phyloP scores from a whole-genome alignment of 2,113 vertebrate genomes.

The Rhabdomys dilectus region DNA sequence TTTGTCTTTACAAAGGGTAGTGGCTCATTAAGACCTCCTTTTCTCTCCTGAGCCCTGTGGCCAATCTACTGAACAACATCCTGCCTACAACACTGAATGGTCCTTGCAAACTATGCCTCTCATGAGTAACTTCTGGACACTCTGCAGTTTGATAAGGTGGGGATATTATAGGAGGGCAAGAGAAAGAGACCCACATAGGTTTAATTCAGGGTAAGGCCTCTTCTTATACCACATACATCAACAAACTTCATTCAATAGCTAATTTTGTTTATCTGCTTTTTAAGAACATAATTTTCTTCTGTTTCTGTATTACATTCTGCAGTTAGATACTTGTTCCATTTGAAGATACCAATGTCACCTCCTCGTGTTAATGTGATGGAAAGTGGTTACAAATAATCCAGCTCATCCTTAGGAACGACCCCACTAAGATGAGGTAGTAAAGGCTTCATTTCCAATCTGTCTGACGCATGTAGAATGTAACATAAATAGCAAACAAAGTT shows the following conservation, averaged over 20 bases:
- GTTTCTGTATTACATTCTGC: neutral
- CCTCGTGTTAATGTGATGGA: neutral
- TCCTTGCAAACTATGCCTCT: neutral
- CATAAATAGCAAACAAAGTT: constrained; percentile 53
- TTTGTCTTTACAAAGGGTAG: neutral
- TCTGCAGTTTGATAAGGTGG: neutral
- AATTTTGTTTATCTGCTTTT: neutral
- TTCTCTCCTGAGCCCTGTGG: neutral
- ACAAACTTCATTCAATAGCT: neutral
- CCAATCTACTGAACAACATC: neutral
- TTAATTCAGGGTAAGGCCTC: neutral
- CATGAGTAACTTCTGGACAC: neutral
- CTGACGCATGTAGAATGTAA: neutral
- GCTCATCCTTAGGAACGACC: neutral
- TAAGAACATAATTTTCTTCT: neutral
- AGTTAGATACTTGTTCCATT: constrained; percentile 2
- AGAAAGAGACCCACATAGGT: neutral
- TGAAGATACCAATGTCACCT: constrained; percentile 38
- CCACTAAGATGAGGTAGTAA: neutral
- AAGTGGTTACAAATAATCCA: neutral
- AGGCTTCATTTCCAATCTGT: constrained; percentile 20
- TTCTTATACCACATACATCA: neutral
- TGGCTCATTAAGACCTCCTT: neutral
- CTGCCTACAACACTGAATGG: neutral
- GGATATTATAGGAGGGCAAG: constrained; percentile 8